Base-by-base conservation (phyloP, 2,888 invertebrate genomes). In the Diaphora mendica region DNA sequence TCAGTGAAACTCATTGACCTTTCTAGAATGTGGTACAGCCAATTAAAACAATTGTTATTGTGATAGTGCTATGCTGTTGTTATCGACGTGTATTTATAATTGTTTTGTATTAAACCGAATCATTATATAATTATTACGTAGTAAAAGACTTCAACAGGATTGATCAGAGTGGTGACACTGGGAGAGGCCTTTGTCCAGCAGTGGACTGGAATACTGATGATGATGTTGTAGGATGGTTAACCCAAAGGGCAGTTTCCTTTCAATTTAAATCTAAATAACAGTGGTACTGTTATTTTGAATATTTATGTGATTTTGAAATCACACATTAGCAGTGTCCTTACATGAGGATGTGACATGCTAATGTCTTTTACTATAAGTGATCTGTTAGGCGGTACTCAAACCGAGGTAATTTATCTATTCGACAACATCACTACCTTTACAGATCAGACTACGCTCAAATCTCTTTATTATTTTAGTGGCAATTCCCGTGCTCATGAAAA, bases 1-100 rank as follows among this genome's bases (percentile, higher is more conserved):
- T 79, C 82, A 79, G 75, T 64, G 33, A 51, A 68, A 74, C 51
- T 71, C 79, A 68, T 51, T 71, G 84, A 77, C 65, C 79, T 77
- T 75, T 77, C 66, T 70, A 67, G 30, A 68, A 71, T 73, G 62
- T 68, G 48, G 48, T 72, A 75, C 71, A 64, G 70, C 20, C 48
- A 48, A 20, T 48, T 67, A 23, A 67, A 48, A 20, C 67, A 67
- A 67, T 67, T 48, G 44, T 48, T 23, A 67, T 30, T 30, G 17
- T 62, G 62, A 30, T 62, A 30, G 30, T 7, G 30, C 7, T 1
- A 15, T 7, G 30, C 7, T 1, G 5, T 62, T 30, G 15, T 30
- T 62, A 17, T 62, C 17, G 30, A 30, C 26, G 26, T 26, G 4
- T 26, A 2, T 3, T 26, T 59, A 26, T 15, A 26, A 17, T 30